Evolutionary conservation across 1,140 invertebrate genomes (phyloP).

Genomic region (Platorchestia sp.): DNA sequence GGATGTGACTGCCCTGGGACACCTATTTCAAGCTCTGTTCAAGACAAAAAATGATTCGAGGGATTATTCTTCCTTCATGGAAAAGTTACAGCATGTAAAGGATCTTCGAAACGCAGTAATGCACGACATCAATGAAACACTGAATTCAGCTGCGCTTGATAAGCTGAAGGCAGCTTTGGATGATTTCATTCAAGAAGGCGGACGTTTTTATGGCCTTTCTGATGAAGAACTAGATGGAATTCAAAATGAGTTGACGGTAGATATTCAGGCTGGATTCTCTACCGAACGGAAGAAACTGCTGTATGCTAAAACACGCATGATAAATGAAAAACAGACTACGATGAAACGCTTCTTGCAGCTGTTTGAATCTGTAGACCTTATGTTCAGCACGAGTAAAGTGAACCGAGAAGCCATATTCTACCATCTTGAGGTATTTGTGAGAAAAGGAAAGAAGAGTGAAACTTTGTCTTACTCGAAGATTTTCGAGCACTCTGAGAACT

Average conservation of each 20-base stretch:
- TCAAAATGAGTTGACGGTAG: not conserved
- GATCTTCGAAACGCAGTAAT: not conserved
- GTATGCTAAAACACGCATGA: not conserved
- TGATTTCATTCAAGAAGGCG: not conserved
- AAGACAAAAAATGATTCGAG: not conserved
- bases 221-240: not conserved
- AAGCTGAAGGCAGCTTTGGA: not conserved
- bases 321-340: not conserved
- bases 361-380: not conserved
- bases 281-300: not conserved
- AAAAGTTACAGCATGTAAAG: not conserved
- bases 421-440: not conserved
- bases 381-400: not conserved
- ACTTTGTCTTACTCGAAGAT: not conserved
- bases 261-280: not conserved
- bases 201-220: not conserved
- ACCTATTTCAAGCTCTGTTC: not conserved
- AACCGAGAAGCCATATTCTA: not conserved
- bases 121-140: no score
- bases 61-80: not conserved
- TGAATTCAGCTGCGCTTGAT: not conserved
- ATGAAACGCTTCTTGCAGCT: not conserved
- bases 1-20: not conserved
- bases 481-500: not conserved
- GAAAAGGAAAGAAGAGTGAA: not conserved